Percentiles rank a stretch among this genome's conserved stretches.
Conservation (phyloP, 2,888 invertebrate genomes). For the Pteria penguin region DNA sequence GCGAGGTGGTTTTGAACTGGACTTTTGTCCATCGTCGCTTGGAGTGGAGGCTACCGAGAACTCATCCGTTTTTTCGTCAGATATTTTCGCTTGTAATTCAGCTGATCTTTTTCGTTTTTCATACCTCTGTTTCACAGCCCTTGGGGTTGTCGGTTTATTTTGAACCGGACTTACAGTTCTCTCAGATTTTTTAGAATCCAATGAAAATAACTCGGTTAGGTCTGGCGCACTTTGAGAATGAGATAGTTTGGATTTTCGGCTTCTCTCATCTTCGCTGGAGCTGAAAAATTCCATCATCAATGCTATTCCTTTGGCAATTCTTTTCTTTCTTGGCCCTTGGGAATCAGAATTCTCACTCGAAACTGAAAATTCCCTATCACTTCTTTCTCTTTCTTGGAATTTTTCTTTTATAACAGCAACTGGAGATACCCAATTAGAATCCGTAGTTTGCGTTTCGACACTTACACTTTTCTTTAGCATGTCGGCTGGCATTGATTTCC, state of each 20-base stretch:
- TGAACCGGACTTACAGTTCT: conserved; percentile 40
- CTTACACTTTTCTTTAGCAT: conserved; percentile 52
- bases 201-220: conserved; percentile 56
- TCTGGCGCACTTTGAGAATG: conserved; percentile 75
- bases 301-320: conserved; percentile 65
- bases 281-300: conserved; percentile 70
- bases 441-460: conserved; percentile 61
- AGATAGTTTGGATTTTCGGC: conserved; percentile 48
- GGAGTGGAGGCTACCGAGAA: conserved; percentile 34
- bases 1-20: conserved; percentile 38
- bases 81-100: conserved; percentile 36
- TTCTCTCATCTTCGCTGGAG: conserved; percentile 67
- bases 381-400: conserved; percentile 27
- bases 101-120: conserved; percentile 53
- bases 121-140: conserved; percentile 62
- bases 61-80: conserved; percentile 36
- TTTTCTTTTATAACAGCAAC: conserved; percentile 42
- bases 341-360: conserved; percentile 56
- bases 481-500: conserved; percentile 65
- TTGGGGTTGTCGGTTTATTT: conserved; percentile 51
- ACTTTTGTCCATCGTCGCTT: conserved; percentile 32
- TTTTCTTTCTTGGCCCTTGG: conserved; percentile 45
- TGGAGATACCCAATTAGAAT: conserved; percentile 52
- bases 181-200: conserved; percentile 12
- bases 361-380: conserved; percentile 38